These are phyloP conservation scores for Toxotes lorentzi DNA, from an alignment of 2,797 vertebrate genomes.

Conservation along the genomic window DNA sequence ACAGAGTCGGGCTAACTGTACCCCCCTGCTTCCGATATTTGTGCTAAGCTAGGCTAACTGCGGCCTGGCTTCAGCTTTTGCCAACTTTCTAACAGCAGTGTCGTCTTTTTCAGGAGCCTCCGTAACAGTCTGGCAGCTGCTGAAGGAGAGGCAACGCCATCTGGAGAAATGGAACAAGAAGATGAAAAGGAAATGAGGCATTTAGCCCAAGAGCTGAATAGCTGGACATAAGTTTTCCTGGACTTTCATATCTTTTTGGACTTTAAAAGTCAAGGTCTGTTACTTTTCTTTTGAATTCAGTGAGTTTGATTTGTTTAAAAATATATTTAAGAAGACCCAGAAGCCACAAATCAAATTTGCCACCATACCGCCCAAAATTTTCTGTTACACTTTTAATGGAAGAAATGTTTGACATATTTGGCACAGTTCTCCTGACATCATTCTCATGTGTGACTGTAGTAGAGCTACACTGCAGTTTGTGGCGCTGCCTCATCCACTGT, in stretches of 20 bases:
- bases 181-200: slow-evolving; percentile 72
- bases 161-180: slow-evolving; percentile 77
- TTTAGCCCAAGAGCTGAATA: too few species aligned
- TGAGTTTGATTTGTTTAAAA: not conserved
- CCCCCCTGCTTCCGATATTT: too few species aligned
- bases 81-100: not conserved
- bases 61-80: too few species aligned
- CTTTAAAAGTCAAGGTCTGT: not conserved
- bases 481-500: not conserved
- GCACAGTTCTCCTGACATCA: not conserved
- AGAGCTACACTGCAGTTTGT: not conserved
- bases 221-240: not conserved
- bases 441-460: not conserved
- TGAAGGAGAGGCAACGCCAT: slow-evolving; percentile 75
- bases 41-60: too few species aligned
- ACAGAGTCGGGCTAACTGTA: not conserved
- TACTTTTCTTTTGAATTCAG: not conserved
- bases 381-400: slow-evolving; percentile 23
- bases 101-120: slow-evolving; percentile 67
- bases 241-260: too few species aligned
- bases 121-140: slow-evolving; percentile 75
- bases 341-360: not conserved
- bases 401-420: not conserved
- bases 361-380: not conserved
- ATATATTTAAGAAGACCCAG: not conserved